phyloP scores from a whole-genome alignment of 2,113 vertebrate species.

The Bombycilla garrulus region DNA sequence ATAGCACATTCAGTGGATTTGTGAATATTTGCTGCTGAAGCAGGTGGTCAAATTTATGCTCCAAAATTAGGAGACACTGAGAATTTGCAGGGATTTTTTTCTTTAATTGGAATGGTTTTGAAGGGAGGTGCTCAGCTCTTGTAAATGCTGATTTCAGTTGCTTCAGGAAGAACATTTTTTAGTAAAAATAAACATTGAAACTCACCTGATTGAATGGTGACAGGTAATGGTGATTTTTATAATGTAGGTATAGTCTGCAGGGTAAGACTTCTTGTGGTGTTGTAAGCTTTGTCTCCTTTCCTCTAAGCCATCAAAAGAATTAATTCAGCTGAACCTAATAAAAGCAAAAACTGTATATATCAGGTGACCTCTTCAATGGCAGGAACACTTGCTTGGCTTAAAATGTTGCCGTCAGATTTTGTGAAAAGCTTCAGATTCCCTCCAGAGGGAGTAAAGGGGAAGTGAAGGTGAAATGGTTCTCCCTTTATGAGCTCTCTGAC shows the following conservation, averaged over 20 bases:
- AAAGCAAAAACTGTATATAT: neutral
- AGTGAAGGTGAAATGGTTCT: conserved; percentile 9
- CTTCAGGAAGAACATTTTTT: neutral
- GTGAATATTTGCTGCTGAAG: neutral
- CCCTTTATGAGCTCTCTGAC: neutral
- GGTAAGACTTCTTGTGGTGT: neutral
- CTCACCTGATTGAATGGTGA: neutral
- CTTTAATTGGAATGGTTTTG: neutral
- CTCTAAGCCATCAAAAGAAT: neutral
- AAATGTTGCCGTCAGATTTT: neutral
- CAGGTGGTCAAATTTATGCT: neutral
- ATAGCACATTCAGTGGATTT: rapidly evolving
- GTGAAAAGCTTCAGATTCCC: neutral
- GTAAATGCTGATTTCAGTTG: neutral
- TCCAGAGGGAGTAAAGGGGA: conserved; percentile 6
- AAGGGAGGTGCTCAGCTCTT: neutral
- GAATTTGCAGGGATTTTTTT: neutral
- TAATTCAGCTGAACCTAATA: neutral
- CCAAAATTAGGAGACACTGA: neutral
- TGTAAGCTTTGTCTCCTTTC: neutral
- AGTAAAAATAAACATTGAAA: neutral
- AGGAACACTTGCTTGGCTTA: neutral
- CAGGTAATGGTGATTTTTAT: neutral
- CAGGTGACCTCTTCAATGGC: neutral
- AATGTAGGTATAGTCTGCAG: neutral